Evolutionary conservation across 2,888 invertebrate species (phyloP).

Genomic region (Calameuta filiformis): DNA sequence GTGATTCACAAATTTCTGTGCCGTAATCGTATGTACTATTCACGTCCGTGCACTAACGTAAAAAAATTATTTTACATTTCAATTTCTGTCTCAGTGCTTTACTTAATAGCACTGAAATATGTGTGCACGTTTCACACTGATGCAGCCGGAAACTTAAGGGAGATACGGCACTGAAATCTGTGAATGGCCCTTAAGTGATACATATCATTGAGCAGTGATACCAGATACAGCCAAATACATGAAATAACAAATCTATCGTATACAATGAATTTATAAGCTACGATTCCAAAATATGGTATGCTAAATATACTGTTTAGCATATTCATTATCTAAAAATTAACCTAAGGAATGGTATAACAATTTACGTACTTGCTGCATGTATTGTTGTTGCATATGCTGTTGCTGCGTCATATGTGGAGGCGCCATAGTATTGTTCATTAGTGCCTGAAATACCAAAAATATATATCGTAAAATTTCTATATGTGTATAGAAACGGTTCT

Average conservation of each 20-base stretch:
- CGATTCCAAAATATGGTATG: background rate
- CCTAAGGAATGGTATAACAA: background rate
- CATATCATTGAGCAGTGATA: background rate
- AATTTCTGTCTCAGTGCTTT: no score
- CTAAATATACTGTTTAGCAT: background rate
- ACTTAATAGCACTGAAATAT: no score
- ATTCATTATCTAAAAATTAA: background rate
- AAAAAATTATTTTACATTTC: no score
- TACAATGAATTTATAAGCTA: no score
- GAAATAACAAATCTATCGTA: no score
- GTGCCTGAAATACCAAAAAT: conserved; percentile 40
- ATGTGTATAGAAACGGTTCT: no score
- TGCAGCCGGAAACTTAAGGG: no score
- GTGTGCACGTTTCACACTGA: no score
- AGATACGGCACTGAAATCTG: no score
- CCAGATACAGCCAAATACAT: background rate
- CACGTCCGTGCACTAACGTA: no score
- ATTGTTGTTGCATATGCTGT: conserved; percentile 61
- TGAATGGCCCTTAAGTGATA: background rate
- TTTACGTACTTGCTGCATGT: conserved; percentile 64
- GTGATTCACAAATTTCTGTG: no score
- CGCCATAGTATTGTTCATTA: conserved; percentile 61
- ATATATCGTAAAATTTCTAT: background rate
- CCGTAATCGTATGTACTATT: no score
- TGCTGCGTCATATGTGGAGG: conserved; percentile 58